Evolutionary conservation across 2,888 invertebrate species (phyloP).

Genomic region (Prosopocoilus inquinatus): DNA sequence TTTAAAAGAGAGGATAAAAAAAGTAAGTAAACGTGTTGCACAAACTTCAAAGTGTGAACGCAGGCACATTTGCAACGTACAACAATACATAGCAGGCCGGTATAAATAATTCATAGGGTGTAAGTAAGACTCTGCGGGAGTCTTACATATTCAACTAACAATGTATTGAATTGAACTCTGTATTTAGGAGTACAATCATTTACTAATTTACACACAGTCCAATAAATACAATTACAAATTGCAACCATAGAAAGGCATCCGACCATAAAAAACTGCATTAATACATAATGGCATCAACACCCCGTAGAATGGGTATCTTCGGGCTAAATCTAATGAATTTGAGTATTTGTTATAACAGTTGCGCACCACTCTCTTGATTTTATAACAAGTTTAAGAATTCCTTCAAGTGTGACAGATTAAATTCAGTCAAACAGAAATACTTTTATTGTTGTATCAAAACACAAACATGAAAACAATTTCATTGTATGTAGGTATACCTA

Average conservation of each 20-base stretch:
- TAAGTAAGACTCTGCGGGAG: slow-evolving; percentile 46
- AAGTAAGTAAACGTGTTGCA: no score
- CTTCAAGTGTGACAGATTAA: not conserved
- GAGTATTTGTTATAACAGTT: slow-evolving; percentile 15
- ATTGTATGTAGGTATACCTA: no score
- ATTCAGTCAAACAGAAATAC: no score
- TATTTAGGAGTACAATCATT: slow-evolving; percentile 50
- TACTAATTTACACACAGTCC: slow-evolving; percentile 50
- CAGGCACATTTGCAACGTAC: slow-evolving; percentile 24
- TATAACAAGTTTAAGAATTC: slow-evolving; percentile 3
- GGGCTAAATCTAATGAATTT: slow-evolving; percentile 23
- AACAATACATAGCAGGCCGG: slow-evolving; percentile 20
- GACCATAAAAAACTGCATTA: slow-evolving; percentile 34
- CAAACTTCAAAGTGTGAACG: slow-evolving; percentile 10
- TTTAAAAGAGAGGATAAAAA: no score
- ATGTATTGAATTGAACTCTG: slow-evolving; percentile 39
- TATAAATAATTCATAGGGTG: slow-evolving; percentile 40
- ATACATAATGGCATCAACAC: slow-evolving; percentile 30
- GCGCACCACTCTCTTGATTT: not conserved
- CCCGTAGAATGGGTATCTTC: slow-evolving; percentile 20
- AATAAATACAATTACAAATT: slow-evolving; percentile 49
- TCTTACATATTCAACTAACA: slow-evolving; percentile 35
- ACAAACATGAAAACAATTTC: no score
- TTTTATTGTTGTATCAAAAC: no score
- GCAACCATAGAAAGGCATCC: slow-evolving; percentile 41